A percentile compares a stretch with the other conserved stretches of the same genome.
phyloP scores from a whole-genome alignment of 2,797 vertebrate genomes.

The Sternarchorhynchus goeldii region DNA sequence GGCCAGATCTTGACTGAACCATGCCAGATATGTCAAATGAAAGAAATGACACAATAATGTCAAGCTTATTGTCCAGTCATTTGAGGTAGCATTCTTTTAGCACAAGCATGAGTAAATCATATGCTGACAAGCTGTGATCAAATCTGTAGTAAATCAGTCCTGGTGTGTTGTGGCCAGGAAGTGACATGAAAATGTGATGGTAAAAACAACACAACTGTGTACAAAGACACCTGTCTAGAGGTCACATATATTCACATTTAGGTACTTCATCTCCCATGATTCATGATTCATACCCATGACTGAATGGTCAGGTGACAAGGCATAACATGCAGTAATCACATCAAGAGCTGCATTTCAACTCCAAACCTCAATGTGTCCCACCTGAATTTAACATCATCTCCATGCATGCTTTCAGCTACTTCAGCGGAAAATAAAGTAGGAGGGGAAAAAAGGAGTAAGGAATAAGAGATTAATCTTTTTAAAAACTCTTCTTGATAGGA shows the following conservation, averaged over 20 bases:
- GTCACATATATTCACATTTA: constrained; percentile 1
- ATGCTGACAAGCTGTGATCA: background rate
- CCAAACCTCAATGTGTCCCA: constrained; percentile 70
- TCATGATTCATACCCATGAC: constrained; percentile 32
- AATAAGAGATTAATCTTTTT: constrained; percentile 52
- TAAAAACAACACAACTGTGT: constrained; percentile 8
- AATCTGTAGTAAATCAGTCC: background rate
- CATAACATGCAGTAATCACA: constrained; percentile 69
- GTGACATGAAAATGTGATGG: background rate
- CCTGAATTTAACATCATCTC: constrained; percentile 66
- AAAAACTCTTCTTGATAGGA: constrained; percentile 11
- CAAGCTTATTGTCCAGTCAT: constrained; percentile 18
- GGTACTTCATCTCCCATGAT: constrained; percentile 42
- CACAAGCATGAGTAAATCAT: background rate
- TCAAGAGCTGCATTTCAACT: constrained; percentile 49
- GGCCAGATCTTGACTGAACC: constrained; percentile 3
- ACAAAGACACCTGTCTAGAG: constrained; percentile 24
- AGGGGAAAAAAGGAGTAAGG: constrained; percentile 40
- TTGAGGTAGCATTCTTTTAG: background rate
- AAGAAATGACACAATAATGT: background rate
- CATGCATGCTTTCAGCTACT: constrained; percentile 51
- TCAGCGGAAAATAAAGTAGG: constrained; percentile 51
- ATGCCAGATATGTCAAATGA: background rate
- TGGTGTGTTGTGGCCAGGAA: constrained; percentile 7
- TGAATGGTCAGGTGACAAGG: constrained; percentile 61